A percentile compares a stretch with the other conserved stretches of the same genome.
These are phyloP conservation scores for Aspidoscelis tigris DNA, from an alignment of 2,113 vertebrate species.

Conservation along the genomic window DNA sequence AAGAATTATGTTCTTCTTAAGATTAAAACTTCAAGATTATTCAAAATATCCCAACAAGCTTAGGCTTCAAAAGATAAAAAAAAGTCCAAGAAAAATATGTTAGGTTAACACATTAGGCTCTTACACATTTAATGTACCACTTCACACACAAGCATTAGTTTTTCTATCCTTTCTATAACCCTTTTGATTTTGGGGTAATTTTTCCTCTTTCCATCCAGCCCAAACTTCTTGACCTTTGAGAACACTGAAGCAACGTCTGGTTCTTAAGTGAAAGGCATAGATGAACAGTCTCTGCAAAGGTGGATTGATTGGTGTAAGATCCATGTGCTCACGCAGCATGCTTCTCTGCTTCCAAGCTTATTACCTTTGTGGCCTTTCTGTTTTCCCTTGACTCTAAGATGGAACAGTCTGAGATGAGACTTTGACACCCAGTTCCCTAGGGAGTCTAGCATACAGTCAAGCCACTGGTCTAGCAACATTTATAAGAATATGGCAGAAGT, in stretches of 20 bases:
- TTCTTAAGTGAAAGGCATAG: constrained; percentile 7
- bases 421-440: constrained; percentile 10
- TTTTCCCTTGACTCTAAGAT: constrained; percentile 1
- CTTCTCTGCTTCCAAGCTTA: not conserved
- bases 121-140: no score
- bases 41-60: no score
- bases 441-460: not conserved
- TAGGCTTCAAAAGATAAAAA: no score
- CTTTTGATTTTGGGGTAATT: not conserved
- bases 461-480: constrained; percentile 13
- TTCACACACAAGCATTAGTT: not conserved
- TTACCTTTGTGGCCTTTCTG: constrained; percentile 15
- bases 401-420: constrained; percentile 3
- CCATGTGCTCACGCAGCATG: constrained; percentile 1
- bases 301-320: constrained; percentile 3
- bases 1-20: no score
- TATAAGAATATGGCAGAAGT: constrained; percentile 17
- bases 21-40: no score
- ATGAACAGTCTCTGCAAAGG: not conserved
- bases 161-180: not conserved
- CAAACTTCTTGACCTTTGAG: constrained; percentile 19
- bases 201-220: not conserved
- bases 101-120: no score
- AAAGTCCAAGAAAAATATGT: no score
- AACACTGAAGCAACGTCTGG: not conserved